Evolutionary conservation across 2,797 vertebrate species (phyloP), one percentile per base, ranked within the genome.

Genomic region (Petrocephalus schoutedeni): DNA sequence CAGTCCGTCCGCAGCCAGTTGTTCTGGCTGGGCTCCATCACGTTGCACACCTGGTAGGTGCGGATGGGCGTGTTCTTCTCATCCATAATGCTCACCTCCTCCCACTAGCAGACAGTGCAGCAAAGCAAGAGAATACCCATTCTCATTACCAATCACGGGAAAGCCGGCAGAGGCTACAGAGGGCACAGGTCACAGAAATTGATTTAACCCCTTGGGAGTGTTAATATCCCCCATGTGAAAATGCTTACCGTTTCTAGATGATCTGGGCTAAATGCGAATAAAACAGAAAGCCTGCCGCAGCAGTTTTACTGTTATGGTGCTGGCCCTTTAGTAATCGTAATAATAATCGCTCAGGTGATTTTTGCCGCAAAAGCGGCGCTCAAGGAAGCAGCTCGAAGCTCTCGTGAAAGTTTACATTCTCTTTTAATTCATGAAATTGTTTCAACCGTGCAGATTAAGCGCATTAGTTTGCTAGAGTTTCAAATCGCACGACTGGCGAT

Each of bases 71-170:
- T 98, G 88, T 99, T 99, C 94, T 99, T 99, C 94, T 99, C 98
- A 90, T 99, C 98, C 98, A 99, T 99, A 87, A 99, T 99, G 89
- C 98, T 99, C 88, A 99, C 98, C 91, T 99, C 98, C 90, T 99
- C 98, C 98, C 98, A 99, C 98, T 99, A 95, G 59, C 88, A 86
- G 61, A 89, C 10, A 77, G 57, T 16, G 49, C 49, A 23, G 7
- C 82, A 54, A 58, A 41, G 12, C 28, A 58, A 16, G 56, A 32
- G 56, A 57, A 5, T 21, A 19, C 74, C 16, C 7, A 21, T 49
- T 4, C 36, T 49, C 41, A 49, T 80, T 49, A 49, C 7, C 16
- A 49, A n/a, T 41, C 36, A 49, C 7, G 0, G 12, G 23, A 32
- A 28, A 32, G 14, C 82, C 51, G n/a, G n/a, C 45, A 56, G 12